Conservation (phyloP, 1,140 invertebrate species). For the Heliothis virescens region DNA sequence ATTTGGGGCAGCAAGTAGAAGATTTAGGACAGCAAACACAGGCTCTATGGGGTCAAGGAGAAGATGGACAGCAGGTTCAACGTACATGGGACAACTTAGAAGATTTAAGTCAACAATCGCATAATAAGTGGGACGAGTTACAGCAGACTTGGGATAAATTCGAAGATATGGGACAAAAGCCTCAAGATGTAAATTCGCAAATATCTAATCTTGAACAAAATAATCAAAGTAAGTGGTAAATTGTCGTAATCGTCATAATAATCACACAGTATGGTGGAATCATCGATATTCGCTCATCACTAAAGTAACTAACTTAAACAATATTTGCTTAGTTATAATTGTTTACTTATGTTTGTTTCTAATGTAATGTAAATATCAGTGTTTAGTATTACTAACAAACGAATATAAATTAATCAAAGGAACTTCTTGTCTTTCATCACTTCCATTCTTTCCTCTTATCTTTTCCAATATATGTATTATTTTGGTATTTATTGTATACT, state of each 20-base stretch:
- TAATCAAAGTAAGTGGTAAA: conserved; percentile 60
- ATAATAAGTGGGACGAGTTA: conserved; percentile 46
- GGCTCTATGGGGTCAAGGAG: conserved; percentile 4
- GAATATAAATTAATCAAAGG: not conserved
- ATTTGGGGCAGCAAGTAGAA: conserved; percentile 28
- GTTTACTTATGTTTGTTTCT: conserved; percentile 15
- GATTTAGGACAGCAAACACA: conserved; percentile 54
- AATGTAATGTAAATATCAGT: not conserved
- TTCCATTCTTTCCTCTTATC: not conserved
- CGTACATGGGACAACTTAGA: conserved; percentile 14
- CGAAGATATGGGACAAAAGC: conserved; percentile 64
- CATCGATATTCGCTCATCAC: not conserved
- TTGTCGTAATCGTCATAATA: not conserved
- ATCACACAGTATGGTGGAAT: not conserved
- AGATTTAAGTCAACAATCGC: conserved; percentile 22
- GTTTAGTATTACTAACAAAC: conserved; percentile 11
- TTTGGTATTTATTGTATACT: not conserved
- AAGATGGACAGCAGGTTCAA: conserved; percentile 2
- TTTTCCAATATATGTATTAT: not conserved
- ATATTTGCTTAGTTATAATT: not conserved
- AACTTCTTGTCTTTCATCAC: not conserved
- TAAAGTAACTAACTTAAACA: not conserved
- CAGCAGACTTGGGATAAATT: conserved; percentile 60
- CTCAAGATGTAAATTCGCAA: conserved; percentile 47
- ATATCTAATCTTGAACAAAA: conserved; percentile 62